phyloP scores from a whole-genome alignment of 2,113 vertebrate genomes.

The Castor canadensis region DNA sequence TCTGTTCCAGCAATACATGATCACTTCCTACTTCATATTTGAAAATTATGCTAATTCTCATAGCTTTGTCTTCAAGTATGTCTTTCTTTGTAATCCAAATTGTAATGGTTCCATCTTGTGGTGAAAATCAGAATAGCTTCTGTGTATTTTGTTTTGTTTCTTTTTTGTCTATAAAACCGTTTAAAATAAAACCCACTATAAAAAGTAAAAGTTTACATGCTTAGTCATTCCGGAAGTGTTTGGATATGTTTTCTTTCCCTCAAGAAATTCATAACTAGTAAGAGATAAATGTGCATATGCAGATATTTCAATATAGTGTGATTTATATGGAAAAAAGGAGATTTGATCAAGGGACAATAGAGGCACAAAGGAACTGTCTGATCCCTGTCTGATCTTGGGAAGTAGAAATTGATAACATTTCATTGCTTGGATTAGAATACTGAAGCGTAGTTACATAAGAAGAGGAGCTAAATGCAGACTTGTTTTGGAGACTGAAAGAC shows the following conservation, averaged over 20 bases:
- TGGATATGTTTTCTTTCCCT: neutral
- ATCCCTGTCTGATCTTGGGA: neutral
- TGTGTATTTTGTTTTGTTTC: neutral
- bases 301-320: neutral
- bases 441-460: neutral
- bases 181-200: conserved; percentile 43
- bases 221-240: neutral
- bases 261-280: neutral
- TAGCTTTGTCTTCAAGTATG: neutral
- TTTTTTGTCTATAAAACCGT: neutral
- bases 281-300: neutral
- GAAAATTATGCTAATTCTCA: neutral
- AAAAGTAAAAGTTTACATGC: neutral
- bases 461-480: neutral
- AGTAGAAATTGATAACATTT: too few relatives aligned
- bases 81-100: conserved; percentile 69
- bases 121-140: conserved; percentile 73
- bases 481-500: neutral
- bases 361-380: neutral
- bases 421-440: too few relatives aligned
- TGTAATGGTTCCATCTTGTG: conserved; percentile 84
- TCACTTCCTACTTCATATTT: neutral
- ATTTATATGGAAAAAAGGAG: neutral
- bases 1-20: neutral
- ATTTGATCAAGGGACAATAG: neutral